Percentiles rank a stretch among this genome's conserved stretches.
These are phyloP conservation scores for Melieria crassipennis DNA, from an alignment of 2,888 invertebrate species.

Conservation along the genomic window DNA sequence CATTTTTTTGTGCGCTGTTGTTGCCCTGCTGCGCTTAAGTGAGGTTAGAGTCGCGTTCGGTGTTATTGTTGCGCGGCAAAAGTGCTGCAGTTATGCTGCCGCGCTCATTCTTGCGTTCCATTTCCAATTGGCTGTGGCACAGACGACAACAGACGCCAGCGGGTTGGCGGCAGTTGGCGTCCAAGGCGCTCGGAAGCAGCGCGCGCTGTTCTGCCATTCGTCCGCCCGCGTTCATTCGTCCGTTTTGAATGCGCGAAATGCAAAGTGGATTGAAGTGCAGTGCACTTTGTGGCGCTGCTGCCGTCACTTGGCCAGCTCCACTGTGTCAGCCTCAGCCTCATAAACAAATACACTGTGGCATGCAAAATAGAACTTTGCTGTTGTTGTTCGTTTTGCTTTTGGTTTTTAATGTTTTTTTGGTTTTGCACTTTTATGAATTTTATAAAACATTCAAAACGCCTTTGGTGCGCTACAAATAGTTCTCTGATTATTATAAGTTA, in stretches of 20 bases:
- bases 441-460: constrained; percentile 17
- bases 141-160: too few relatives aligned
- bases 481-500: constrained; percentile 27
- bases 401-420: constrained; percentile 10
- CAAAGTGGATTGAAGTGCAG: too few relatives aligned
- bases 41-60: background rate
- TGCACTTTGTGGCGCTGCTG: too few relatives aligned
- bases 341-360: too few relatives aligned
- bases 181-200: too few relatives aligned
- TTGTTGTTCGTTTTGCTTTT: background rate
- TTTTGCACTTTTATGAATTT: constrained; percentile 20
- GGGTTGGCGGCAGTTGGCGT: too few relatives aligned
- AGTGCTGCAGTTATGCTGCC: constrained; percentile 1
- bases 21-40: background rate
- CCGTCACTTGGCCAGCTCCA: too few relatives aligned
- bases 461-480: constrained; percentile 30
- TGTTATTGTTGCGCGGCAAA: background rate
- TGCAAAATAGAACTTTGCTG: background rate
- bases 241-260: too few relatives aligned
- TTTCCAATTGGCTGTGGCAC: background rate
- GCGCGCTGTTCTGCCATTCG: too few relatives aligned
- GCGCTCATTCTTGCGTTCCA: background rate
- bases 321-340: too few relatives aligned
- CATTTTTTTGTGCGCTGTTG: background rate
- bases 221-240: too few relatives aligned